phyloP scores from a whole-genome alignment of 2,888 invertebrate species.

The Euzophera pinguis region DNA sequence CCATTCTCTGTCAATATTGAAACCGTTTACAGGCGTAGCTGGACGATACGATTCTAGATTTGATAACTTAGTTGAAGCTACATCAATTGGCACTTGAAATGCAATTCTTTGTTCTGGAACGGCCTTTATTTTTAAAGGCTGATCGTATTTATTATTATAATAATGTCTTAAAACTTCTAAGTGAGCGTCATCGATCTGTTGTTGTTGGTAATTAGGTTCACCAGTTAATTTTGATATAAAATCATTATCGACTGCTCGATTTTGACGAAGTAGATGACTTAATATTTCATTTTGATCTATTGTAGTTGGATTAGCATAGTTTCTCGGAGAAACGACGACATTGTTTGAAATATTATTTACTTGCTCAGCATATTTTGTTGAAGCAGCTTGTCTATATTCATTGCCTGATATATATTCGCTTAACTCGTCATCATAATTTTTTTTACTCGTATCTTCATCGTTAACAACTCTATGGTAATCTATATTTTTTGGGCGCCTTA shows the following conservation, averaged over 20 bases:
- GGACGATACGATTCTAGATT: background rate
- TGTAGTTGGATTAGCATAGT: background rate
- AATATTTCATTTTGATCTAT: background rate
- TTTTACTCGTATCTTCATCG: background rate
- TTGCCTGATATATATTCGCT: background rate
- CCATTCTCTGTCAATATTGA: slow-evolving; percentile 3
- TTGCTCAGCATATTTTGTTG: background rate
- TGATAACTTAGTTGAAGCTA: background rate
- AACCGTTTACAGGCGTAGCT: background rate
- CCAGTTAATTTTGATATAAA: background rate
- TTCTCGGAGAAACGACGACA: background rate
- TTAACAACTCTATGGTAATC: background rate
- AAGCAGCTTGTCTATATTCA: background rate
- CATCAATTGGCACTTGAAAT: background rate
- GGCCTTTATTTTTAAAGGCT: background rate
- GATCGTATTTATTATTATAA: background rate
- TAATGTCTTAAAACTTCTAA: background rate
- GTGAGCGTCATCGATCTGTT: background rate
- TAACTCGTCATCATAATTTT: background rate
- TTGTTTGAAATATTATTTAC: background rate
- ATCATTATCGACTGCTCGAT: background rate
- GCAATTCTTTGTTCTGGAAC: background rate
- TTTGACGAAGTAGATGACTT: background rate
- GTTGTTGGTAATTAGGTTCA: background rate
- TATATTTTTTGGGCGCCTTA: background rate